phyloP scores from a whole-genome alignment of 2,113 vertebrate species.

The Tylochromis polylepis region DNA sequence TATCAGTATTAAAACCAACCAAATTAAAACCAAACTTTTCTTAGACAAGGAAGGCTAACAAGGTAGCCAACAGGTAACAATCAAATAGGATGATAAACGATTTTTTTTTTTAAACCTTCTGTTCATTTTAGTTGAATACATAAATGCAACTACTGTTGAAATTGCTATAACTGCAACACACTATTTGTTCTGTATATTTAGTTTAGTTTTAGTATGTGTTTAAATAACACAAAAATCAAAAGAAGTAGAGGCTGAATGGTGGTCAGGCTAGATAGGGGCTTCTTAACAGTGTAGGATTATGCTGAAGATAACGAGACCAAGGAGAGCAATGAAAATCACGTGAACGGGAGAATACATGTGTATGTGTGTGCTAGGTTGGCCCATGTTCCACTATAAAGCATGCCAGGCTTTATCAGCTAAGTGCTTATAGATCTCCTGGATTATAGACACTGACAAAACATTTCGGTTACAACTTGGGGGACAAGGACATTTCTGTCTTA shows the following conservation, averaged over 20 bases:
- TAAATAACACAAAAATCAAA: not conserved
- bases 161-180: not conserved
- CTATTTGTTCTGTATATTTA: rapidly evolving
- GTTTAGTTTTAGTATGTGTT: not conserved
- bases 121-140: not conserved
- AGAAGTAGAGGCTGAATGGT: not conserved
- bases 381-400: not conserved
- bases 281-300: not conserved
- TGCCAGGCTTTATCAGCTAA: conserved; percentile 57
- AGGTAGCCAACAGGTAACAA: not conserved
- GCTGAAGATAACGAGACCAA: not conserved
- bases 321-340: not conserved
- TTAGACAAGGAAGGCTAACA: not conserved
- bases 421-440: conserved; percentile 55
- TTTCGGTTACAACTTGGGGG: not conserved
- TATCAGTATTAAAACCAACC: not conserved
- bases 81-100: too few species aligned
- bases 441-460: conserved; percentile 31
- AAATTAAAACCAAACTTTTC: not conserved
- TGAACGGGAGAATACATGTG: not conserved
- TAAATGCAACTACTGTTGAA: not conserved
- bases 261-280: not conserved
- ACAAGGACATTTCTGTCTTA: conserved; percentile 38
- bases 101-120: not conserved
- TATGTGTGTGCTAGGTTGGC: not conserved